Conservation (phyloP, 1,140 invertebrate species). For the Procambarus virginalis region DNA sequence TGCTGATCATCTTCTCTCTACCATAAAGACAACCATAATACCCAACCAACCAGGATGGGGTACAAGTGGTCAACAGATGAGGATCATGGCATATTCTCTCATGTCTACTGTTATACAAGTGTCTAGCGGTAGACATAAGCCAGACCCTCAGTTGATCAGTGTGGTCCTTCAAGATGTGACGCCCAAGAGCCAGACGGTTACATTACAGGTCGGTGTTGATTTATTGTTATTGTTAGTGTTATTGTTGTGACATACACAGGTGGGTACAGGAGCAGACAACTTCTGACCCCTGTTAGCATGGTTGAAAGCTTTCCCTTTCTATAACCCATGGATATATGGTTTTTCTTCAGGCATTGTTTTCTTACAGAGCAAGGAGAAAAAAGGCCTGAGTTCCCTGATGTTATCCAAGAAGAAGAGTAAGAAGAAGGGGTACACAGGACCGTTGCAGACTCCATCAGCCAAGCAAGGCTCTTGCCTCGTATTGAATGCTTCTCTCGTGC, state of each 20-base stretch:
- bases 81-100: constrained; percentile 15
- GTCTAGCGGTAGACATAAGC: constrained; percentile 9
- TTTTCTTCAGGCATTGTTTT: neutral
- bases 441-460: neutral
- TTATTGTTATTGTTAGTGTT: too few species aligned
- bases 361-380: neutral
- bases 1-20: constrained; percentile 6
- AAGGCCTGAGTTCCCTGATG: neutral
- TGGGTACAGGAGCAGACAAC: too few species aligned
- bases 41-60: constrained; percentile 15
- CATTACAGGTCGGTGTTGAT: constrained; percentile 18
- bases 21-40: neutral
- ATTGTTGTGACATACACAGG: too few species aligned
- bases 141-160: neutral
- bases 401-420: neutral
- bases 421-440: constrained; percentile 23
- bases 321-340: neutral
- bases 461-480: neutral
- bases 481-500: constrained; percentile 1
- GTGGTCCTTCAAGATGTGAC: constrained; percentile 6
- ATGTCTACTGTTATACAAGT: constrained; percentile 2
- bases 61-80: constrained; percentile 25
- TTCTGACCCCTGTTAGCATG: too few species aligned
- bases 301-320: too few species aligned
- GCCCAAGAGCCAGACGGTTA: constrained; percentile 5